Percentiles rank a stretch among this genome's conserved stretches.
phyloP scores from a whole-genome alignment of 2,113 vertebrate species.

The Alouatta palliata region DNA sequence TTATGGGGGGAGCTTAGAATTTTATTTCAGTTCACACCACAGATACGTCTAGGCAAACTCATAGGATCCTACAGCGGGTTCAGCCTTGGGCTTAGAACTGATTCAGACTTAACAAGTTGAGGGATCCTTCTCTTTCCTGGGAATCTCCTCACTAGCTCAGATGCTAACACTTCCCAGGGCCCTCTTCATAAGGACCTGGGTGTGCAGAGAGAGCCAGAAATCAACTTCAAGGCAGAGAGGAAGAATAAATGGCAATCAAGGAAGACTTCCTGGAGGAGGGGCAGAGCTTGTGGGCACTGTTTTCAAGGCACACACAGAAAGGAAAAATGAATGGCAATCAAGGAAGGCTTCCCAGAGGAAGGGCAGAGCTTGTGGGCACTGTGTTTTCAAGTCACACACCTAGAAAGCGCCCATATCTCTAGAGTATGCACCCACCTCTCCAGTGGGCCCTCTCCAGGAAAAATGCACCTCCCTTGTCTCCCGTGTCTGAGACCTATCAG shows the following conservation, averaged over 20 bases:
- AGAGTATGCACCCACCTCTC: no score
- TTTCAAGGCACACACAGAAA: not conserved
- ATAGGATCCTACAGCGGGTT: not conserved
- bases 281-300: not conserved
- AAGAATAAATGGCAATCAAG: not conserved
- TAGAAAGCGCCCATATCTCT: accelerated
- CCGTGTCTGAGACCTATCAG: not conserved
- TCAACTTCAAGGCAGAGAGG: not conserved
- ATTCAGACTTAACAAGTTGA: not conserved
- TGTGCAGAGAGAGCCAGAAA: not conserved
- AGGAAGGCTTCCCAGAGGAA: not conserved
- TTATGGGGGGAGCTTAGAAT: no score
- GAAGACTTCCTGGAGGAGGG: not conserved
- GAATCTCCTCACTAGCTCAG: not conserved
- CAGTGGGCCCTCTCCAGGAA: not conserved
- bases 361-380: not conserved
- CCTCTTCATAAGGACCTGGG: not conserved
- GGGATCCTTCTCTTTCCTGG: not conserved
- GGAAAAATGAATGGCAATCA: not conserved
- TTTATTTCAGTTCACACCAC: no score
- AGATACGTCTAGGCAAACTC: not conserved
- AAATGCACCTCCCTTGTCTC: not conserved
- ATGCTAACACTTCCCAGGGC: no score
- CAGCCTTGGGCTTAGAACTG: not conserved
- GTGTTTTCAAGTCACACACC: not conserved